phyloP scores from a whole-genome alignment of 2,888 invertebrate species.

The Micropterix aruncella region DNA sequence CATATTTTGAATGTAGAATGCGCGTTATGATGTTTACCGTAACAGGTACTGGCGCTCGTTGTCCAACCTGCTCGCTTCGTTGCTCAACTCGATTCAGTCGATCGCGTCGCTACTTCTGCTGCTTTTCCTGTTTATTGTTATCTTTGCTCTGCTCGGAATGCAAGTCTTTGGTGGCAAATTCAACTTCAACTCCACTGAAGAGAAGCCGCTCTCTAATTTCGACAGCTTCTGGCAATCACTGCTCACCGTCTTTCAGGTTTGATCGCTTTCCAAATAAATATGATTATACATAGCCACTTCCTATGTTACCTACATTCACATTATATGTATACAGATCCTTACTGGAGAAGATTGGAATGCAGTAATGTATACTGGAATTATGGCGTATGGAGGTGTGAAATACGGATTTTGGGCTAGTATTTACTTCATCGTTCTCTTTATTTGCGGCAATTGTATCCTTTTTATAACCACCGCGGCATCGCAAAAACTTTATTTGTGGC shows the following conservation, averaged over 20 bases:
- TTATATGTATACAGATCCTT: slow-evolving; percentile 57
- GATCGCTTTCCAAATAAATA: no score
- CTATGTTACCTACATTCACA: no score
- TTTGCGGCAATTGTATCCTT: slow-evolving; percentile 97
- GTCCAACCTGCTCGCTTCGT: slow-evolving; percentile 92
- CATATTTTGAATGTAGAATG: slow-evolving; percentile 3
- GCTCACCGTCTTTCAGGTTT: slow-evolving; percentile 96
- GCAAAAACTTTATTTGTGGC: no score
- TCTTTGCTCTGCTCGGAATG: slow-evolving; percentile 98
- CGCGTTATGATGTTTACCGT: slow-evolving; percentile 3
- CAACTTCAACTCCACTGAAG: slow-evolving; percentile 66
- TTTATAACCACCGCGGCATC: no score
- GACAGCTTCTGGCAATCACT: slow-evolving; percentile 98
- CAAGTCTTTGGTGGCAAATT: slow-evolving; percentile 99
- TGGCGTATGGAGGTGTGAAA: slow-evolving; percentile 89
- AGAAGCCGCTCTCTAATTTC: slow-evolving; percentile 92
- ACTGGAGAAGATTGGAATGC: slow-evolving; percentile 99
- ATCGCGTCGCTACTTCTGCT: slow-evolving; percentile 94
- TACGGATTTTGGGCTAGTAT: slow-evolving; percentile 86
- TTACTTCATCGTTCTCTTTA: slow-evolving; percentile 97
- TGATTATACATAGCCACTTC: no score
- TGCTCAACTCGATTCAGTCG: slow-evolving; percentile 97
- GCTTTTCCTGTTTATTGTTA: slow-evolving; percentile 97
- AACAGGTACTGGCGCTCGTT: slow-evolving; percentile 94
- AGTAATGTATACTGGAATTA: slow-evolving; percentile 98